A percentile compares a stretch with the other conserved stretches of the same genome.
phyloP scores from a whole-genome alignment of 2,797 vertebrate species.

The Chelidonichthys spinosus region DNA sequence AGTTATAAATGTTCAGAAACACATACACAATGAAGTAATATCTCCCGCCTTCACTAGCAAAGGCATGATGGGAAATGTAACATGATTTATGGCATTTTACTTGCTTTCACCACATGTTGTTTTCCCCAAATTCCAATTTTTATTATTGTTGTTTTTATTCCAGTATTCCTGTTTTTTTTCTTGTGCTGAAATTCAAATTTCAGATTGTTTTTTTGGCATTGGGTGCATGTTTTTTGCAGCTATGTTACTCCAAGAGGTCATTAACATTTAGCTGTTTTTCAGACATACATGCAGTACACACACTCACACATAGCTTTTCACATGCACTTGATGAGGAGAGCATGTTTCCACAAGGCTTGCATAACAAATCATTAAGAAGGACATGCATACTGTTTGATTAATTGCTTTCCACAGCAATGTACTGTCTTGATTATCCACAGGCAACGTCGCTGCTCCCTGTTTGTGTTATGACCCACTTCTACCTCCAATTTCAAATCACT shows the following conservation, averaged over 20 bases:
- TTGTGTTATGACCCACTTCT: slow-evolving; percentile 76
- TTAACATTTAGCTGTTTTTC: background rate
- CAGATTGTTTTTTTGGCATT: background rate
- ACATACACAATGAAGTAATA: background rate
- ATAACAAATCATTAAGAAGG: slow-evolving; percentile 26
- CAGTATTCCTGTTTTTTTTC: background rate
- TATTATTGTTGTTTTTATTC: background rate
- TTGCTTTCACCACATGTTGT: background rate
- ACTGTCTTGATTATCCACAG: slow-evolving; percentile 60
- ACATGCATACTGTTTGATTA: slow-evolving; percentile 41
- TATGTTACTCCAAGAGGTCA: background rate
- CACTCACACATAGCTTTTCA: too few relatives aligned
- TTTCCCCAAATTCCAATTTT: too few relatives aligned
- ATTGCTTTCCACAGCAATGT: slow-evolving; percentile 49
- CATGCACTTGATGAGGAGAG: background rate
- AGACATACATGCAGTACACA: background rate
- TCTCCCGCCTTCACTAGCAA: background rate
- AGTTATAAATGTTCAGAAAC: background rate
- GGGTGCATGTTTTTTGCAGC: background rate
- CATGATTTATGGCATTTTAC: slow-evolving; percentile 10
- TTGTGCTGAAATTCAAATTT: background rate
- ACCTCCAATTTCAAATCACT: slow-evolving; percentile 71
- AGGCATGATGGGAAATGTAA: background rate
- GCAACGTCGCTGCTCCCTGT: slow-evolving; percentile 48
- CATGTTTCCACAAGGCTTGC: slow-evolving; percentile 27